phyloP scores from a whole-genome alignment of 2,888 invertebrate species.

The Ctenicera cuprea region DNA sequence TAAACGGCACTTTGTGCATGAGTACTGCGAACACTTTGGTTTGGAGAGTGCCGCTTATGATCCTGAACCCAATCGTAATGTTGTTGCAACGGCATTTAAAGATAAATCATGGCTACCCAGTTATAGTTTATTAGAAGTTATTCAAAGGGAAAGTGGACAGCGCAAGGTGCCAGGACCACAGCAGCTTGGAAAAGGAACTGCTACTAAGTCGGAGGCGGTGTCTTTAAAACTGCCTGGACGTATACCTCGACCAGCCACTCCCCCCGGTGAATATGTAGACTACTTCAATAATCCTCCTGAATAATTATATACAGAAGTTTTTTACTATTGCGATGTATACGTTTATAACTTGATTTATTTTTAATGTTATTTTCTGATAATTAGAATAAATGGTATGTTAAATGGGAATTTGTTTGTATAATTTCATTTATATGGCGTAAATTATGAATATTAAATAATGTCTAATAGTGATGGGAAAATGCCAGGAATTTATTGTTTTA shows the following conservation, averaged over 20 bases:
- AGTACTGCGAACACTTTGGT: constrained; percentile 95
- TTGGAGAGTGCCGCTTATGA: constrained; percentile 96
- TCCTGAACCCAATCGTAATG: constrained; percentile 95
- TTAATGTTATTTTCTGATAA: constrained; percentile 1
- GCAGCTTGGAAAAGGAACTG: constrained; percentile 62
- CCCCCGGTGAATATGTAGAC: constrained; percentile 61
- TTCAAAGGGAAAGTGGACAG: constrained; percentile 87
- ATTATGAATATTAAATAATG: too few species aligned
- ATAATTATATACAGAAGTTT: constrained; percentile 30
- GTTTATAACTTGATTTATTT: constrained; percentile 2
- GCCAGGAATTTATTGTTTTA: too few species aligned
- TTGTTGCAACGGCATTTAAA: constrained; percentile 88
- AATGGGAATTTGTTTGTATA: too few species aligned
- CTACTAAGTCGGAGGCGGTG: constrained; percentile 64
- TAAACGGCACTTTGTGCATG: constrained; percentile 94
- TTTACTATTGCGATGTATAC: not conserved
- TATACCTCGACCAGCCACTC: constrained; percentile 57
- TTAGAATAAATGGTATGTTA: too few species aligned
- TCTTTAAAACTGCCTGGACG: constrained; percentile 63
- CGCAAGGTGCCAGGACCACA: constrained; percentile 87
- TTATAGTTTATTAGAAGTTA: constrained; percentile 87
- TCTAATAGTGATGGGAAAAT: too few species aligned
- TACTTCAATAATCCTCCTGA: constrained; percentile 63
- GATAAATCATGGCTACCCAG: constrained; percentile 91
- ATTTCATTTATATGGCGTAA: too few species aligned